Evolutionary conservation across 2,888 invertebrate genomes (phyloP).

Genomic region (Drosophila yooni): DNA sequence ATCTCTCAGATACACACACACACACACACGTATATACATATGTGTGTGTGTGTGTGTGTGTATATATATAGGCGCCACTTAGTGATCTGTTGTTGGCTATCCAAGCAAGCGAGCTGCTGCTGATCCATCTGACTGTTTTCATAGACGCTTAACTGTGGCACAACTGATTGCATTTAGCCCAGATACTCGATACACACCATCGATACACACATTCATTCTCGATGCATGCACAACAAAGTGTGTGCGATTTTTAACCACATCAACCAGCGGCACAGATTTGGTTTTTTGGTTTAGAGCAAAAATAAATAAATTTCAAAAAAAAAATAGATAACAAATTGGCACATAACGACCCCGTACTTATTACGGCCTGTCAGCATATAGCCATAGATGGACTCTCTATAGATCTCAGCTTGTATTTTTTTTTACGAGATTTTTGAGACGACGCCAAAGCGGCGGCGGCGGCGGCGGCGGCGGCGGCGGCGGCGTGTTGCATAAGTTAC

Average conservation of each 20-base stretch:
- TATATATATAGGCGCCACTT: conserved; percentile 44
- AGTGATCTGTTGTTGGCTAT: conserved; percentile 15
- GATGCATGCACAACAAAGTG: conserved; percentile 8
- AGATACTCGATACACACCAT: conserved; percentile 34
- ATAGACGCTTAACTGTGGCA: conserved; percentile 21
- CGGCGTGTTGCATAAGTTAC: conserved; percentile 34
- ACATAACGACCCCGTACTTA: conserved; percentile 77
- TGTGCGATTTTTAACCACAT: conserved; percentile 34
- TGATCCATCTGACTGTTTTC: conserved; percentile 24
- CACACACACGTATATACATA: conserved; percentile 1
- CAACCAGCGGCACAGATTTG: conserved; percentile 38
- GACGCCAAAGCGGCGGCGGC: conserved; percentile 41
- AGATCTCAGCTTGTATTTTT: conserved; percentile 39
- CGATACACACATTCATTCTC: neutral
- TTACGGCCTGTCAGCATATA: conserved; percentile 49
- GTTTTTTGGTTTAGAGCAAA: conserved; percentile 20
- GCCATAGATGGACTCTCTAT: conserved; percentile 65
- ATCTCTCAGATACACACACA: conserved; percentile 38
- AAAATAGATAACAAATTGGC: conserved; percentile 40
- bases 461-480: conserved; percentile 26
- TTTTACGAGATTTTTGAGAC: conserved; percentile 28
- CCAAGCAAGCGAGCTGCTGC: neutral
- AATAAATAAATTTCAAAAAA: conserved; percentile 5
- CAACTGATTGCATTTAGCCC: conserved; percentile 47
- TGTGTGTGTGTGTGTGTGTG: conserved; percentile 15